These are phyloP conservation scores for Lampris incognitus DNA, from an alignment of 2,113 vertebrate genomes.

Conservation along the genomic window DNA sequence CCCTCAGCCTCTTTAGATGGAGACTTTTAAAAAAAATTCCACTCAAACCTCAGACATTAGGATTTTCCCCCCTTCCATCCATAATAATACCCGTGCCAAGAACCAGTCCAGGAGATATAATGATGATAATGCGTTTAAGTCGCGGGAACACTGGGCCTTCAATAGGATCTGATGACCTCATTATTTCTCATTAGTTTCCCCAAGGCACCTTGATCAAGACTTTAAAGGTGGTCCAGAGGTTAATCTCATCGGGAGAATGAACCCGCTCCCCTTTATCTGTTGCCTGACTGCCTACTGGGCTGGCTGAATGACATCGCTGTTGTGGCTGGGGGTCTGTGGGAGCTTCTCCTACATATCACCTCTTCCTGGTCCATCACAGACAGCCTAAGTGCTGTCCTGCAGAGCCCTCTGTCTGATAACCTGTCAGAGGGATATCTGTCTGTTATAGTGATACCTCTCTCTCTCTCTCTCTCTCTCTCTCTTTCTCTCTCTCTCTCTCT, in stretches of 20 bases:
- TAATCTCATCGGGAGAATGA: constrained; percentile 73
- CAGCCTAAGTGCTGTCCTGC: constrained; percentile 30
- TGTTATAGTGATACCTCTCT: constrained; percentile 54
- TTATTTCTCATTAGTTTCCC: constrained; percentile 82
- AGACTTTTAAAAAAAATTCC: constrained; percentile 30
- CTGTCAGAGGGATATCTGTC: constrained; percentile 46
- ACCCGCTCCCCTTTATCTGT: constrained; percentile 69
- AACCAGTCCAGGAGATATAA: constrained; percentile 69
- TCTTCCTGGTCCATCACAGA: constrained; percentile 4
- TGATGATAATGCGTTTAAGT: constrained; percentile 74
- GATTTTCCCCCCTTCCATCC: constrained; percentile 24
- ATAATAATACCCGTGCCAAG: constrained; percentile 58
- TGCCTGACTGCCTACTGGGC: constrained; percentile 55
- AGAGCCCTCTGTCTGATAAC: constrained; percentile 70
- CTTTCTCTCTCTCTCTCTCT: neutral
- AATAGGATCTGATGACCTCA: constrained; percentile 76
- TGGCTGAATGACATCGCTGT: constrained; percentile 1
- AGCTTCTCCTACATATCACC: constrained; percentile 53
- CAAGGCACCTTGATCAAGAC: constrained; percentile 73
- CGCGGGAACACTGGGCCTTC: constrained; percentile 64
- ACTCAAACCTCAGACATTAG: constrained; percentile 29
- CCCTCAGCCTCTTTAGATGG: constrained; percentile 7
- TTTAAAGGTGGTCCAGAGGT: constrained; percentile 81
- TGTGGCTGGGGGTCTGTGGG: constrained; percentile 24
- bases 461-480: constrained; percentile 34